phyloP scores from a whole-genome alignment of 37 sponge, comb jelly and placozoan genomes.

The Amphimedon queenslandica region DNA sequence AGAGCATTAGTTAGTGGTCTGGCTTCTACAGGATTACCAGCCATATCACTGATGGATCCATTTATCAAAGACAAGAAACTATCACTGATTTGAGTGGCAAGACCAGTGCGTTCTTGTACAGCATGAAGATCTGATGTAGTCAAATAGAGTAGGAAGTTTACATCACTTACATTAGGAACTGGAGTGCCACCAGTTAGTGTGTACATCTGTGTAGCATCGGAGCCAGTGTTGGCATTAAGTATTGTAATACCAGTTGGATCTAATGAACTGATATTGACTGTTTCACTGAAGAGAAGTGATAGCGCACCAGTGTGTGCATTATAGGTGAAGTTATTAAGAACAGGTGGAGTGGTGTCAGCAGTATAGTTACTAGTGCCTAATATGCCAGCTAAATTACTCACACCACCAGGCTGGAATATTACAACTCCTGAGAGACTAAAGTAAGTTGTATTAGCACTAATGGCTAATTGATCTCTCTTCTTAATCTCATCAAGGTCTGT shows the following conservation, averaged over 20 bases:
- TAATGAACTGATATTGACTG: slow-evolving; percentile 74
- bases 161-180: slow-evolving; percentile 46
- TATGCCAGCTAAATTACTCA: slow-evolving; percentile 5
- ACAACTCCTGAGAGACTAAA: slow-evolving; percentile 45
- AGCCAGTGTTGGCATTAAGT: slow-evolving; percentile 23
- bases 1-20: slow-evolving; percentile 29
- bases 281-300: slow-evolving; percentile 70
- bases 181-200: slow-evolving; percentile 72
- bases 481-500: slow-evolving; percentile 76
- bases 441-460: slow-evolving; percentile 62
- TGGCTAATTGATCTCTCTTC: slow-evolving; percentile 59
- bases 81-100: slow-evolving; percentile 28
- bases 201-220: slow-evolving; percentile 37
- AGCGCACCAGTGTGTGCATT: slow-evolving; percentile 43
- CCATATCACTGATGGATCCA: slow-evolving; percentile 61
- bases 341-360: slow-evolving; percentile 56
- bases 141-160: slow-evolving; percentile 56
- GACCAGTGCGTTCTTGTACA: slow-evolving; percentile 43
- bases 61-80: slow-evolving; percentile 42
- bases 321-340: slow-evolving; percentile 42
- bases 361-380: slow-evolving; percentile 36
- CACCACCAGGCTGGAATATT: slow-evolving; percentile 48
- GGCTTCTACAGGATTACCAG: slow-evolving; percentile 42
- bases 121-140: slow-evolving; percentile 58
- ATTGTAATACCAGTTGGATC: slow-evolving; percentile 64